Evolutionary conservation across 1,140 invertebrate species (phyloP).

Genomic region (Bradysia coprophila): DNA sequence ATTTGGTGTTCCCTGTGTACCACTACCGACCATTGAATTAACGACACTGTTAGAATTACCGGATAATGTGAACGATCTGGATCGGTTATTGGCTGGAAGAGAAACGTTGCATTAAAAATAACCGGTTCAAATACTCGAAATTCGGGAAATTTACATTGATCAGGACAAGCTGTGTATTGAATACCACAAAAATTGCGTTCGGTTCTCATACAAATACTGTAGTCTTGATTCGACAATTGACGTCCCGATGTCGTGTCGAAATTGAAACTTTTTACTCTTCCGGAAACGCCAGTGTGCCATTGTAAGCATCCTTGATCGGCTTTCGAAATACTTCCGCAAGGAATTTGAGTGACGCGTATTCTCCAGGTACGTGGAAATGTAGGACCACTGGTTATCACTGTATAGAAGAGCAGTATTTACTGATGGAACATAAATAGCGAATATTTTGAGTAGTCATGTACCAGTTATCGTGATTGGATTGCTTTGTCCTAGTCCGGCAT

Average conservation of each 20-base stretch:
- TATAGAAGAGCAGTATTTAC: too few relatives aligned
- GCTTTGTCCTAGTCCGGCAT: constrained; percentile 50
- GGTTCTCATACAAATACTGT: constrained; percentile 65
- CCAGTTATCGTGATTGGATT: constrained; percentile 61
- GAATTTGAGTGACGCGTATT: constrained; percentile 59
- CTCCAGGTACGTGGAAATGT: constrained; percentile 61
- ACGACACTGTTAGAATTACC: constrained; percentile 48
- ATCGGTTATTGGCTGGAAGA: constrained; percentile 34
- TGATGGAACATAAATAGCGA: too few relatives aligned
- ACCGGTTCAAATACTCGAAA: neutral
- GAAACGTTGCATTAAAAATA: too few relatives aligned
- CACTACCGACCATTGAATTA: constrained; percentile 43
- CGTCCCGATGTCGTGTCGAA: constrained; percentile 51
- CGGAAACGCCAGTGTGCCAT: constrained; percentile 56
- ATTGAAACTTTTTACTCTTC: constrained; percentile 64
- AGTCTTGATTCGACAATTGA: constrained; percentile 79
- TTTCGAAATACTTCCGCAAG: constrained; percentile 44
- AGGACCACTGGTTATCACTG: constrained; percentile 56
- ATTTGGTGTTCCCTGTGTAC: constrained; percentile 26
- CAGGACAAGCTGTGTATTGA: constrained; percentile 55
- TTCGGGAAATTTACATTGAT: constrained; percentile 28
- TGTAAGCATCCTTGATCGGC: constrained; percentile 74
- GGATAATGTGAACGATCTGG: constrained; percentile 47
- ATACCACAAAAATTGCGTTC: constrained; percentile 80
- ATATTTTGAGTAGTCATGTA: too few relatives aligned